A percentile compares a stretch with the other conserved stretches of the same genome.
phyloP scores from a whole-genome alignment of 2,113 vertebrate species.

The Tetraodon nigroviridis region DNA sequence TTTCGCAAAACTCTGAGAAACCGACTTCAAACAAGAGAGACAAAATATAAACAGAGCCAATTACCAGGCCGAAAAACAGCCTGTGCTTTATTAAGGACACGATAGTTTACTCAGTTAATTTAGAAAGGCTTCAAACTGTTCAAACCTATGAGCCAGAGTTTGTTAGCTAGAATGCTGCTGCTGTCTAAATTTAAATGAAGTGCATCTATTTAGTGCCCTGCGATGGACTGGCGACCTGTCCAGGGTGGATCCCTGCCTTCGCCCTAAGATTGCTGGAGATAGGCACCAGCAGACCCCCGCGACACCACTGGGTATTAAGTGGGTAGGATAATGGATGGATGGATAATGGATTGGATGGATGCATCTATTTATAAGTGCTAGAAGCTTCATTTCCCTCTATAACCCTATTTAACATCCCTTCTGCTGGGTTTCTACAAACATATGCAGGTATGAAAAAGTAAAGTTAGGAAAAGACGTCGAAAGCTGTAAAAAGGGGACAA shows the following conservation, averaged over 20 bases:
- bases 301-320: too few species aligned
- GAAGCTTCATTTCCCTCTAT: constrained; percentile 19
- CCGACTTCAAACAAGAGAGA: neutral
- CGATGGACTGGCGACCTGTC: too few species aligned
- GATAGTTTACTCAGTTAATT: constrained; percentile 19
- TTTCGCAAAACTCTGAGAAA: constrained; percentile 8
- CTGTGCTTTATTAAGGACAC: constrained; percentile 9
- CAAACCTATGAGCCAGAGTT: constrained; percentile 1
- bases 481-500: constrained; percentile 13
- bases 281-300: too few species aligned
- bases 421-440: constrained; percentile 19
- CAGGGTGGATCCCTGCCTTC: too few species aligned
- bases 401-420: constrained; percentile 42
- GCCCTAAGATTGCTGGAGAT: too few species aligned
- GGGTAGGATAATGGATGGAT: too few species aligned
- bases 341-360: too few species aligned
- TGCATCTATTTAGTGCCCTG: constrained; percentile 33
- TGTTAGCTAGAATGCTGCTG: constrained; percentile 10
- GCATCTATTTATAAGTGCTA: constrained; percentile 28
- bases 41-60: constrained; percentile 5
- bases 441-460: neutral
- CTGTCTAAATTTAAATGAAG: constrained; percentile 22
- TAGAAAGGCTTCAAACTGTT: constrained; percentile 11
- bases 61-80: constrained; percentile 17
- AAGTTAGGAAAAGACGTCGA: constrained; percentile 7